phyloP scores from a whole-genome alignment of 2,797 vertebrate genomes.

The Botia almorhae region DNA sequence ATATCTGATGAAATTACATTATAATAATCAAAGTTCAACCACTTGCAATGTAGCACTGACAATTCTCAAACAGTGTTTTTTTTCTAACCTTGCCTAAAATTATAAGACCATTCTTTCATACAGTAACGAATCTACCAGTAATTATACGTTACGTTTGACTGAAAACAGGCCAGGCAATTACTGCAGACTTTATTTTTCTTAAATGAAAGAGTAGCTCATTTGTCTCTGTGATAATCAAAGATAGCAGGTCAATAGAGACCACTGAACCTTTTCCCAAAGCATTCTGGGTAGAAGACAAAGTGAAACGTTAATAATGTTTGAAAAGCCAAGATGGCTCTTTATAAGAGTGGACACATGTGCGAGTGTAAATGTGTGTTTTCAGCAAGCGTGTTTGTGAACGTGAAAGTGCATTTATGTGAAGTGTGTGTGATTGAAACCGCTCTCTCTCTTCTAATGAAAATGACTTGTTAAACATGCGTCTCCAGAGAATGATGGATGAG shows the following conservation, averaged over 20 bases:
- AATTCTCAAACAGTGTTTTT: not conserved
- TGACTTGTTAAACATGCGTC: constrained; percentile 60
- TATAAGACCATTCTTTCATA: not conserved
- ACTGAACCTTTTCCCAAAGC: constrained; percentile 26
- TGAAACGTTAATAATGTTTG: constrained; percentile 48
- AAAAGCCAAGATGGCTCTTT: constrained; percentile 36
- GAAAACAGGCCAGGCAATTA: not conserved
- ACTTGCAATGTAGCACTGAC: not conserved
- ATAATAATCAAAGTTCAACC: not conserved
- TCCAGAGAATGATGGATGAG: constrained; percentile 66
- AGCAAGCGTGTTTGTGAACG: constrained; percentile 3
- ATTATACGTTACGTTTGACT: not conserved
- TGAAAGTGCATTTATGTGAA: not conserved
- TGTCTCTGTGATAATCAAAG: constrained; percentile 37
- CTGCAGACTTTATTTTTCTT: not conserved
- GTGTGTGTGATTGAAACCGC: constrained; percentile 28
- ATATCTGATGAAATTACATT: not conserved
- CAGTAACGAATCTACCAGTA: not conserved
- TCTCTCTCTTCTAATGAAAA: constrained; percentile 55
- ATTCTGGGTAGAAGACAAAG: constrained; percentile 41
- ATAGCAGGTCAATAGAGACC: constrained; percentile 38
- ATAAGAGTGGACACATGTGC: constrained; percentile 1
- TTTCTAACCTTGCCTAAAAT: not conserved
- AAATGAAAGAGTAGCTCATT: constrained; percentile 15
- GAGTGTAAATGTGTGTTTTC: constrained; percentile 3